Evolutionary conservation across 2,888 invertebrate genomes (phyloP).

Genomic region (Heteropelma amictum): DNA sequence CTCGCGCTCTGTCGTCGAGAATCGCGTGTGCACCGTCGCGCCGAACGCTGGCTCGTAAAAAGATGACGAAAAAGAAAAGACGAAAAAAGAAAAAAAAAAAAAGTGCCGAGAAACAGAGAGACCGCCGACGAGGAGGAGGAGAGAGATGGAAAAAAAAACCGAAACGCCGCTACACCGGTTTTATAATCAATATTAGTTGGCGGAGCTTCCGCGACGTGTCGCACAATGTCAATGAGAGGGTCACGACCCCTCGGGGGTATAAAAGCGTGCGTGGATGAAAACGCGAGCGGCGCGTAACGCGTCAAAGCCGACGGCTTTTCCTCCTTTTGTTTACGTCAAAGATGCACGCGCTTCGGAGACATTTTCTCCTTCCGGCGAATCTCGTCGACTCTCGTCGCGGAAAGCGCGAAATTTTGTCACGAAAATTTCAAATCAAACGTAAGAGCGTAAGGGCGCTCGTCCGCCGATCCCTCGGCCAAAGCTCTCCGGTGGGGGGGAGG

Average conservation of each 20-base stretch:
- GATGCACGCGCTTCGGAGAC: too few species aligned
- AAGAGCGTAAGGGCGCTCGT: background rate
- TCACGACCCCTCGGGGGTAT: conserved; percentile 49
- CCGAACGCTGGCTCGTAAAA: conserved; percentile 10
- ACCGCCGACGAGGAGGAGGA: background rate
- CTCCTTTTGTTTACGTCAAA: background rate
- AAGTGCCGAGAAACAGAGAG: background rate
- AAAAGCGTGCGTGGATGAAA: conserved; percentile 36
- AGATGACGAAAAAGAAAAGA: background rate
- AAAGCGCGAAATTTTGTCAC: background rate
- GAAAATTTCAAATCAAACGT: too few species aligned
- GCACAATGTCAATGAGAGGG: conserved; percentile 61
- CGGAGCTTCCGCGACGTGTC: conserved; percentile 68
- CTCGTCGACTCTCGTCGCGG: too few species aligned
- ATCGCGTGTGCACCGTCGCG: conserved; percentile 50
- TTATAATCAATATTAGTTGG: conserved; percentile 75
- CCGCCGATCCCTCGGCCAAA: too few species aligned
- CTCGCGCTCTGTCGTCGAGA: conserved; percentile 16
- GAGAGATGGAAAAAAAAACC: background rate
- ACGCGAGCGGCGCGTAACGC: conserved; percentile 29
- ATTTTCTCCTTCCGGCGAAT: too few species aligned
- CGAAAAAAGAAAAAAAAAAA: conserved; percentile 15
- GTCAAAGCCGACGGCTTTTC: background rate
- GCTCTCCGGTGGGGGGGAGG: too few species aligned
- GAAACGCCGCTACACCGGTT: conserved; percentile 60